Base-by-base conservation (phyloP, 2,113 vertebrate genomes). In the Taxidea taxus region DNA sequence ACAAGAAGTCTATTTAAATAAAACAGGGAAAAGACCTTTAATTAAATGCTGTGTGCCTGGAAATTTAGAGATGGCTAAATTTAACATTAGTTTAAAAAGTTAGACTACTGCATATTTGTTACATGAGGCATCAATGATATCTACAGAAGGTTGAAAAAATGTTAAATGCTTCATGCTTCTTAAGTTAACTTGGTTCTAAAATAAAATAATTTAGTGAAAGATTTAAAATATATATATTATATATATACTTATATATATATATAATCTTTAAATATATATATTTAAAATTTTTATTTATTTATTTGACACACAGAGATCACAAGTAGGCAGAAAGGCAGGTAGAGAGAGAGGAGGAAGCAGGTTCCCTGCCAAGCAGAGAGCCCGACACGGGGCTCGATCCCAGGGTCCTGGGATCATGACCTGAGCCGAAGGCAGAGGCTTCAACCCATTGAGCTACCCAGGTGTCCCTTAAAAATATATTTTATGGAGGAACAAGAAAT, bases 41-140 rank as follows among this genome's bases (percentile, higher is more conserved):
- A 92, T 89, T 94, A 94, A 95, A 62, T 94, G 27, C 8, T 86
- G 4, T 86, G 56, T 94, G 64, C 64, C 47, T 94, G 29, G 66
- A 92, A 80, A 81, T 66, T 70, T 44, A 75, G 49, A 51, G 70
- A 75, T 47, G 47, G 49, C 39, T 90, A 96, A 92, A 88, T 90
- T 92, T 70, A 91, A 95, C 34, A 88, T 49, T 25, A 90, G 44
- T 84, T 70, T 58, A 25, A 70, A 87, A 77, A 77, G 15, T 16
- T 89, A 86, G 68, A 39, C 44, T 58, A 60, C 9, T 12, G 2
- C 44, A 10, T 81, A 54, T 82, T 81, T 86, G 34, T 94, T 96
- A 66, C 9, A 91, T 34, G 29, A 82, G 51, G 42, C 2, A 87
- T 70, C 82, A 82, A 2, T 68, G 47, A 56, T 31, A 90, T 5